Conservation (phyloP, 30 jellyfish, hydroid and myxozoan genomes). For the Aurelia sp. region DNA sequence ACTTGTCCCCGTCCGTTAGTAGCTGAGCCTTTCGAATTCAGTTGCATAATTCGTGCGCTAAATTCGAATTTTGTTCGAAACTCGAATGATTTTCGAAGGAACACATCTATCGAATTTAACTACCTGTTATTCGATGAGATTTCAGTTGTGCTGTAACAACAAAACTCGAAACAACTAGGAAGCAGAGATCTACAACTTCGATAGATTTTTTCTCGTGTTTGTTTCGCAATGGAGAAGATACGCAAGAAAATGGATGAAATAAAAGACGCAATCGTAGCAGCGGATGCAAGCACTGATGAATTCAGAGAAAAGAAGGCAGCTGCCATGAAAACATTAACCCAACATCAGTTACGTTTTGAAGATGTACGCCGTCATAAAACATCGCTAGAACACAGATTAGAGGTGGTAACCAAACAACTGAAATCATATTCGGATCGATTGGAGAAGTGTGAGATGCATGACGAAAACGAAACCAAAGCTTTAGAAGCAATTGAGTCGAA, state of each 20-base stretch:
- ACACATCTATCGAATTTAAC: too few species aligned
- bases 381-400: constrained; percentile 16
- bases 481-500: constrained; percentile 43
- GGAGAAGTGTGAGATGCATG: background rate
- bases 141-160: too few species aligned
- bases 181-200: too few species aligned
- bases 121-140: too few species aligned
- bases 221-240: constrained; percentile 21
- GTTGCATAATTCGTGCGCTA: too few species aligned
- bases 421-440: background rate
- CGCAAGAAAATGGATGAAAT: constrained; percentile 54
- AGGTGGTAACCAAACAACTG: background rate
- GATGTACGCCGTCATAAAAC: constrained; percentile 27
- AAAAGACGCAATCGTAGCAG: constrained; percentile 36
- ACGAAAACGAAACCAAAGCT: constrained; percentile 24
- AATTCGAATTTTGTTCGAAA: too few species aligned
- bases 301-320: constrained; percentile 9
- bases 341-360: constrained; percentile 21
- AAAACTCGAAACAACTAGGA: too few species aligned
- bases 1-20: too few species aligned
- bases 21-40: too few species aligned
- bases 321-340: constrained; percentile 1
- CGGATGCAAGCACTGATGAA: constrained; percentile 6
- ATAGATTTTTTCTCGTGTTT: too few species aligned
- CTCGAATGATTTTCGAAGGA: too few species aligned